Evolutionary conservation across 2,797 vertebrate genomes (phyloP), one percentile per base, ranked within the genome.

Genomic region (Neomorphus geoffroyi): DNA sequence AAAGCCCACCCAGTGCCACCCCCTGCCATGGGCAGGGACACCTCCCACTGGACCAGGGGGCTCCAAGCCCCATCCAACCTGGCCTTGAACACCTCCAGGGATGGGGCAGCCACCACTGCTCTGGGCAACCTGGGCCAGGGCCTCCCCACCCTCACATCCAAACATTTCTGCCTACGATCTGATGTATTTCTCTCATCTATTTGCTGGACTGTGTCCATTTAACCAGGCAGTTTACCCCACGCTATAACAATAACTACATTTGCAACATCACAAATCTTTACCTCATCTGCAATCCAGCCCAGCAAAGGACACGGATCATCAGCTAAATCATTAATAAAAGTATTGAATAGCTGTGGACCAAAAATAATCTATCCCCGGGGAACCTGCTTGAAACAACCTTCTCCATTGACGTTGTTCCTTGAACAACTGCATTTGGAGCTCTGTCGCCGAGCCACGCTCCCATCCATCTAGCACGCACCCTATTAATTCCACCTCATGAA

Each of bases 201-300:
- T 22, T 48, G 46, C 46, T 91, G 85, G 64, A 32, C 10, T 3
- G 35, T 1, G 8, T 80, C 35, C 56, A 32, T 71, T 77, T 58
- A 33, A 18, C 5, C 69, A 79, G 66, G 70, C 78, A 48, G 32
- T 30, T 51, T 71, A 56, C 78, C 79, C 71, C 53, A 0, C 3
- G 1, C 79, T 60, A 0, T 39, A 74, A 61, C 72, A 88, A 50
- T 51, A 79, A 69, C 74, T 13, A 26, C 12, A 1, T 89, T 79
- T 80, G 58, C 79, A 86, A 60, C 79, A 80, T 41, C 75, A 86
- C 89, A 94, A 61, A 83, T 88, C 93, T 78, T 80, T n/a, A 43
- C 41, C 35, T 90, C 87, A 54, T 71, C 93, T 57, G 69, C 81
- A 92, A 37, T 73, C 37, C 6, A 74, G 77, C 86, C 77, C 80